Evolutionary conservation across 2,113 vertebrate genomes (phyloP), one percentile per base, ranked within the genome.

Genomic region (Laticauda colubrina): DNA sequence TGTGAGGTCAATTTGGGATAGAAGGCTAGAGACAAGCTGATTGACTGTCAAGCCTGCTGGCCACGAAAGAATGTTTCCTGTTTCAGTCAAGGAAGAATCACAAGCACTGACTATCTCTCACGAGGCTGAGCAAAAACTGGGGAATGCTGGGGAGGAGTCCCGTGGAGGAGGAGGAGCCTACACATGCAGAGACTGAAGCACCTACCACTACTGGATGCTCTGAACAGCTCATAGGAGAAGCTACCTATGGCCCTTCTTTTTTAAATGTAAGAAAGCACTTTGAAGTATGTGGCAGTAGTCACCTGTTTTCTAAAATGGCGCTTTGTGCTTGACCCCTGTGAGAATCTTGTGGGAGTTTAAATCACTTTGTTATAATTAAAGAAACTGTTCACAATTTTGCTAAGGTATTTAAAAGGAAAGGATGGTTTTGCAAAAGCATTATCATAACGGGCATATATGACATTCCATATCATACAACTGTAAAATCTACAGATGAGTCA

Each of bases 401-500:
- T 26, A 88, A 20, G 12, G 1, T 91, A 91, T 89, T 95, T 57
- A 91, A 94, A 81, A 6, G 53, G 88, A 53, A 94, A 91, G 94
- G 89, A 57, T 86, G 85, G n/a, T 34, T 92, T 54, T 91, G 95
- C 34, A 87, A n/a, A 96, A 57, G 94, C 57, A 90, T 64, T 51
- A 95, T 89, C n/a, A 64, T 29, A 90, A 95, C 9, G 87, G 75
- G 11, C 39, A 64, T 95, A 93, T 86, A 54, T 39, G 45, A 93
- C 4, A 3, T 64, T 87, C 39, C 45, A 39, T 92, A 93, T 75
- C 51, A 45, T 91, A 91, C 88, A 56, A 91, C 86, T 26, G 51
- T 81, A 92, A 92, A 90, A 3, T 93, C 90, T 2, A 23, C 81
- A 93, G 96, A 88, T 89, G 95, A 97, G 94, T 53, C 89, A 95